Evolutionary conservation across 2,888 invertebrate species (phyloP).

Genomic region (Fissipunctia ypsillon): DNA sequence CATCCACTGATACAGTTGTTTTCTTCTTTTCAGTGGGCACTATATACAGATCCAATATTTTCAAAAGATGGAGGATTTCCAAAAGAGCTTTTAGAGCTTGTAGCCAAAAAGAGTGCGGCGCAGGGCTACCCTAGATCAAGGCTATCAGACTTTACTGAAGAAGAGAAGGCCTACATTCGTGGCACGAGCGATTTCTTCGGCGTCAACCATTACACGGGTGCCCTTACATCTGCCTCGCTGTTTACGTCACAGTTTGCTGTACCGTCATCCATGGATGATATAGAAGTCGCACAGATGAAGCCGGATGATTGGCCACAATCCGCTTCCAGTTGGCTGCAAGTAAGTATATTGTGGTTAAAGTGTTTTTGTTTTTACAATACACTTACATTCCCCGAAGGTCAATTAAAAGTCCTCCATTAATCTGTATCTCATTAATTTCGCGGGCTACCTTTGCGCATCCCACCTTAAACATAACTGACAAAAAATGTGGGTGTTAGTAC

Average conservation of each 20-base stretch:
- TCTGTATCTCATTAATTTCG: too few relatives aligned
- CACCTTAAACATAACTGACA: too few relatives aligned
- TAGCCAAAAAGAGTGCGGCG: conserved; percentile 81
- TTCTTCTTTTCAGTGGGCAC: conserved; percentile 74
- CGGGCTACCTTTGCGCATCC: too few relatives aligned
- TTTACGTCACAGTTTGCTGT: conserved; percentile 59
- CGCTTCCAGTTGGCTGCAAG: conserved; percentile 76
- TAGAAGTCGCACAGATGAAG: conserved; percentile 61
- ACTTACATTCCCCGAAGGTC: background rate
- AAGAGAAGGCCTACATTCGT: conserved; percentile 76
- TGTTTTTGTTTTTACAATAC: background rate
- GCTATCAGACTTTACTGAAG: conserved; percentile 81
- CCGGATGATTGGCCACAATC: conserved; percentile 74
- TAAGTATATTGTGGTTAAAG: conserved; percentile 61
- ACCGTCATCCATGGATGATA: conserved; percentile 75
- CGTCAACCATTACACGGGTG: conserved; percentile 92
- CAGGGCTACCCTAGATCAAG: conserved; percentile 84
- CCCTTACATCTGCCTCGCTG: conserved; percentile 70
- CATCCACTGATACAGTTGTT: background rate
- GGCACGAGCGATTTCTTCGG: conserved; percentile 84
- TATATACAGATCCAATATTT: conserved; percentile 87
- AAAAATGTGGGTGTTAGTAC: too few relatives aligned
- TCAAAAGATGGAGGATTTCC: conserved; percentile 88
- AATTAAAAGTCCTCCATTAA: background rate
- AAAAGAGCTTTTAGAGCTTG: conserved; percentile 79